Base-by-base conservation (phyloP, 2,888 invertebrate species). In the Melanotus villosus region DNA sequence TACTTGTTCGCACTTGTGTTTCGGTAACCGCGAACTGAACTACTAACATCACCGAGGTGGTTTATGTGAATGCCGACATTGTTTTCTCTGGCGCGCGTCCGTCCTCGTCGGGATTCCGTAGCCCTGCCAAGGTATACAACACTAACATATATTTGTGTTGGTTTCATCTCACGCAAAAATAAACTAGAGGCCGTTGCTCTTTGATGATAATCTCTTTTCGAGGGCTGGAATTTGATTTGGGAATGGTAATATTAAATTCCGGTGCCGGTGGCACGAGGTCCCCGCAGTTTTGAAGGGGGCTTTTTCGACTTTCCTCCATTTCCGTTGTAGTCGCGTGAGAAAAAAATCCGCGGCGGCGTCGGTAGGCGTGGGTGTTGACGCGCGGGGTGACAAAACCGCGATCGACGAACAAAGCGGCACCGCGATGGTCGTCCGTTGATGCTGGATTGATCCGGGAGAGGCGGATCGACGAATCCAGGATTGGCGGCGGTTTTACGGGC, bases 1-100 rank as follows among this genome's bases (percentile, higher is more conserved):
- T n/a, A n/a, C n/a, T n/a, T n/a, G n/a, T n/a, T n/a, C 73, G 72
- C 52, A 68, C 52, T 43, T 19, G 18, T 63, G 18, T 34, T 41
- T 41, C 47, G n/a, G 23, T 45, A 50, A 41, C 30, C 78, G 78
- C 80, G 78, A 76, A 80, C 78, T 75, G 74, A 80, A 80, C 79
- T 77, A 78, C 68, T 70, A 77, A 74, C 76, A 75, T n/a, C n/a
- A n/a, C 75, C 76, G 73, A 74, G 77, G 75, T 73, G 76, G 73
- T 79, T 78, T 77, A 78, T 78, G 76, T 79, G 79, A 77, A 77
- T 76, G 75, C 75, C 75, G 75, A 76, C 79, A 78, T 81, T 82
- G 81, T 82, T 81, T 82, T 81, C 80, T 79, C 80, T 81, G 79
- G 80, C 81, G 75, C 76, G 75, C 75, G 78, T 76, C 77, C 77